Evolutionary conservation across 2,888 invertebrate species (phyloP), one percentile per base, ranked within the genome.

Genomic region (Calliopum simillimum): DNA sequence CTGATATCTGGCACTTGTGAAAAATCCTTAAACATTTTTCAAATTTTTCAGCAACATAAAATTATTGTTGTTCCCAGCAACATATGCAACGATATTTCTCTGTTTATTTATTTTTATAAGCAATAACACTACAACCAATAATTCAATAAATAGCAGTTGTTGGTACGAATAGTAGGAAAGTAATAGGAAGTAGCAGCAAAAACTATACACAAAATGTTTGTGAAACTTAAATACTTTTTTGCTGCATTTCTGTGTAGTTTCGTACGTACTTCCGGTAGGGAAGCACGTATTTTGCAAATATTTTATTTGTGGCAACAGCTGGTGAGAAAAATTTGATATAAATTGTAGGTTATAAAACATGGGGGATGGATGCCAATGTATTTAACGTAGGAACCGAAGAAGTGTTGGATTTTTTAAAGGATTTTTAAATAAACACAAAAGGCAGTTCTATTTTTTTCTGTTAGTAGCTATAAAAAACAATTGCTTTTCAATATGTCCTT

Each of bases 131-230:
- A 46, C 61, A 61, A 14, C 14, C 14, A 46, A 33, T 33, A 61
- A 61, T 61, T 46, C 21, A 61, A 61, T 61, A 61, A 61, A 61
- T 61, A 46, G 44, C 61, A 19, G 13, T 14, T 19, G 23, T 33
- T n/a, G 13, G 19, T 21, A 53, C 6, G 4, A 53, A 44, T 19
- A 19, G 16, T 23, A 61, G 46, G 23, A 14, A 33, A 4, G 41
- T 21, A 55, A 19, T 23, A 55, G 11, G 23, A 55, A 21, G 12
- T 14, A n/a, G 46, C 6, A 21, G 46, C 46, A 44, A 61, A 12
- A 44, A 16, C 61, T 6, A 33, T 16, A 61, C 46, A 47, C 44
- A 21, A 14, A 14, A 61, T 6, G 23, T 21, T 33, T 33, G 14
- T n/a, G 46, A 33, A 33, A 33, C 33, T 33, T 33, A 33, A 61